Evolutionary conservation across 2,888 invertebrate genomes (phyloP).

Genomic region (Thereva nobilitata): DNA sequence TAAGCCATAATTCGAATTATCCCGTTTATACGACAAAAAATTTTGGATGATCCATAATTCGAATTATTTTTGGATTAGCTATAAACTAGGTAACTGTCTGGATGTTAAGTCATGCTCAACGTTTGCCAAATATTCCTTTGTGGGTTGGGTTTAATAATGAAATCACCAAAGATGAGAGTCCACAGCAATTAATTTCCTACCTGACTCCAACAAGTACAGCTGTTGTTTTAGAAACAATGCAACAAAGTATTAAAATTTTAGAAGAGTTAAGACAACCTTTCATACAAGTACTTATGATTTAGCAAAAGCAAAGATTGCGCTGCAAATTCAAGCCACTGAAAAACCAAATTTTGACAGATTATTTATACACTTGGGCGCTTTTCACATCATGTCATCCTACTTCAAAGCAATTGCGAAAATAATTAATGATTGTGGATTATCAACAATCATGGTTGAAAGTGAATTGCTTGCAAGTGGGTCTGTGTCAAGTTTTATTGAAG

Average conservation of each 20-base stretch:
- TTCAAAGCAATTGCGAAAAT: constrained; percentile 44
- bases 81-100: neutral
- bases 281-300: constrained; percentile 47
- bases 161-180: too few species aligned
- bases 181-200: neutral
- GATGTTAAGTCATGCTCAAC: neutral
- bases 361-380: constrained; percentile 44
- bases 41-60: too few species aligned
- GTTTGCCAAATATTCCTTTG: neutral
- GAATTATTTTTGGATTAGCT: too few species aligned
- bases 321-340: constrained; percentile 45
- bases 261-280: constrained; percentile 36
- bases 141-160: too few species aligned
- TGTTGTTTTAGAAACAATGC: constrained; percentile 46
- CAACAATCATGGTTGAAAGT: constrained; percentile 32
- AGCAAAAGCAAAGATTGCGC: constrained; percentile 45
- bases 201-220: constrained; percentile 33
- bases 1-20: too few species aligned
- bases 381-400: constrained; percentile 44
- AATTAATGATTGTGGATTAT: constrained; percentile 38
- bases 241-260: constrained; percentile 44
- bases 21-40: too few species aligned
- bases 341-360: constrained; percentile 41
- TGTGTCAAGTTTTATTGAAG: too few species aligned
- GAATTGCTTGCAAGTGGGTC: constrained; percentile 33